Percentiles rank a stretch among this genome's conserved stretches.
Conservation (phyloP, 2,797 vertebrate genomes). For the Anguilla anguilla region DNA sequence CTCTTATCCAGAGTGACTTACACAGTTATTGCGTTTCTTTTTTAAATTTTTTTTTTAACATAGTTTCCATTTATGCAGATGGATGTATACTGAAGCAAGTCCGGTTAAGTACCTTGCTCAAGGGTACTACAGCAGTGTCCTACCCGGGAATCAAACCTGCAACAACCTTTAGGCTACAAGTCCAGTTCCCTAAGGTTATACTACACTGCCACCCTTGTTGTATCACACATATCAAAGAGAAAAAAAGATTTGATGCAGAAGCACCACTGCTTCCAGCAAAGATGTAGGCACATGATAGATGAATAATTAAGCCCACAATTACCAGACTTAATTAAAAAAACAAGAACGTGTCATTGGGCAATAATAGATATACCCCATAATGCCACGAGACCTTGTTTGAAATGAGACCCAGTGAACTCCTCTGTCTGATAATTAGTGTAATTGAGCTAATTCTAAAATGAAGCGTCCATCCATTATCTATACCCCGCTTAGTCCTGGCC, state of each 20-base stretch:
- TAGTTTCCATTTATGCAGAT: too few species aligned
- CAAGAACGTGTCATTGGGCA: constrained; percentile 29
- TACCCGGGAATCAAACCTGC: background rate
- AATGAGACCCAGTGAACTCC: constrained; percentile 28
- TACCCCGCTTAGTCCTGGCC: too few species aligned
- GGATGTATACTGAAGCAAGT: too few species aligned
- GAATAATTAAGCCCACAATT: constrained; percentile 44
- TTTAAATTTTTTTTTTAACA: too few species aligned
- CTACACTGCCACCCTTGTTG: background rate
- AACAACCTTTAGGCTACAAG: background rate
- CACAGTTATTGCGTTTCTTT: background rate
- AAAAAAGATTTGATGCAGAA: background rate
- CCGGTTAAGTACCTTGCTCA: too few species aligned
- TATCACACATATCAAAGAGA: background rate
- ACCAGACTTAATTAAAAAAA: constrained; percentile 39
- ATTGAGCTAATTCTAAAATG: constrained; percentile 34
- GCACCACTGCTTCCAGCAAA: background rate
- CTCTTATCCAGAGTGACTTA: background rate
- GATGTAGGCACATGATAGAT: constrained; percentile 27
- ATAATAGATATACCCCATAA: constrained; percentile 16
- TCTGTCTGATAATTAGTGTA: constrained; percentile 10
- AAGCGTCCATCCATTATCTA: too few species aligned
- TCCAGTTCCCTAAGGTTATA: background rate
- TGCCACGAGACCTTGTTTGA: constrained; percentile 26
- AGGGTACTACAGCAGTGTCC: background rate